phyloP scores from a whole-genome alignment of 2,888 invertebrate genomes.

The Callyntrura guangdongensis region DNA sequence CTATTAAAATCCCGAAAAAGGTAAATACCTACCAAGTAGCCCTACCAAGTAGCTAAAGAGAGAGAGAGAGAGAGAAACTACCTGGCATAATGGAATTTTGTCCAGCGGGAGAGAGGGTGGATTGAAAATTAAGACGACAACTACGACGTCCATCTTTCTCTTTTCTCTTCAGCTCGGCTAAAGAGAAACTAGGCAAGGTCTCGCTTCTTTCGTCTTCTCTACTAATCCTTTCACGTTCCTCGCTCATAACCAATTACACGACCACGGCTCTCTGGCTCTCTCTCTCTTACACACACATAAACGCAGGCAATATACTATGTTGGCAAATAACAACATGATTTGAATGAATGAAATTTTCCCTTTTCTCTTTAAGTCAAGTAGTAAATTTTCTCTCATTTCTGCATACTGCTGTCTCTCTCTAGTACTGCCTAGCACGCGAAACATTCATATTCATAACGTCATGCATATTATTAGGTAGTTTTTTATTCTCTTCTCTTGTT shows the following conservation, averaged over 20 bases:
- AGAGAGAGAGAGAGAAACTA: too few relatives aligned
- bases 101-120: conserved; percentile 4
- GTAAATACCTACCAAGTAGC: not conserved
- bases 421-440: conserved; percentile 18
- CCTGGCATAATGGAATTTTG: too few relatives aligned
- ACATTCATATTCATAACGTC: conserved; percentile 52
- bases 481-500: too few relatives aligned
- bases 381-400: not conserved
- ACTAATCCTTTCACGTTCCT: conserved; percentile 46
- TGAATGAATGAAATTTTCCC: conserved; percentile 36
- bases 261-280: not conserved
- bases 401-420: too few relatives aligned
- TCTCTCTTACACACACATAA: not conserved
- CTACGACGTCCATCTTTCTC: not conserved
- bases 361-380: conserved; percentile 18
- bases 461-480: conserved; percentile 33
- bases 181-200: conserved; percentile 3
- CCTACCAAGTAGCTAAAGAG: not conserved
- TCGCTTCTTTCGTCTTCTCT: not conserved
- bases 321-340: not conserved
- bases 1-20: not conserved
- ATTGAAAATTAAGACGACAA: conserved; percentile 55
- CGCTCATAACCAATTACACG: conserved; percentile 48
- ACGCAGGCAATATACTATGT: not conserved
- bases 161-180: not conserved